phyloP scores from a whole-genome alignment of 2,888 invertebrate genomes.

The Agrotis puta region DNA sequence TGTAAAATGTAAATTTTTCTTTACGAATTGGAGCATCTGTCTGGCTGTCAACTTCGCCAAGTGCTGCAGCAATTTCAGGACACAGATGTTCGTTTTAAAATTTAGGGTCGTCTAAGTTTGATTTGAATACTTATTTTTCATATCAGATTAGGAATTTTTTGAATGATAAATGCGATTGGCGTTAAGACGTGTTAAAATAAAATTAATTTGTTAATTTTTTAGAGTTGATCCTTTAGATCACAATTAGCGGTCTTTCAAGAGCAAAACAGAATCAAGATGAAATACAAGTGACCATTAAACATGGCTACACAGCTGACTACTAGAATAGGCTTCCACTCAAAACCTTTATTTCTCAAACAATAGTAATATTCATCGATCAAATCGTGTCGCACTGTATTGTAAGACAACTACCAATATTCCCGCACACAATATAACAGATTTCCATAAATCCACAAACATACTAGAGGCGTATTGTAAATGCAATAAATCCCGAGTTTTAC shows the following conservation, averaged over 20 bases:
- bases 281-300: too few relatives aligned
- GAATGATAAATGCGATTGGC: too few relatives aligned
- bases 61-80: background rate
- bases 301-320: background rate
- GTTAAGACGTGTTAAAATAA: too few relatives aligned
- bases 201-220: too few relatives aligned
- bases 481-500: conserved; percentile 65
- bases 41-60: background rate
- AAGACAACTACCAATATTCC: conserved; percentile 32
- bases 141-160: background rate
- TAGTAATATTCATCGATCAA: conserved; percentile 29
- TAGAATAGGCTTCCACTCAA: background rate
- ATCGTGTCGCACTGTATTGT: background rate
- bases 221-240: too few relatives aligned
- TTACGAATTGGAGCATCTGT: conserved; percentile 12
- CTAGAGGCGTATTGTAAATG: conserved; percentile 61
- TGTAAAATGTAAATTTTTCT: conserved; percentile 15
- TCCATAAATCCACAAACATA: conserved; percentile 50
- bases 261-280: too few relatives aligned
- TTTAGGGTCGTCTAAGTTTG: background rate
- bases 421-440: conserved; percentile 36
- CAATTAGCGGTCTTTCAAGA: too few relatives aligned
- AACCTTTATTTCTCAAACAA: background rate
- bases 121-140: background rate
- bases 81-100: conserved; percentile 5